A percentile compares a stretch with the other conserved stretches of the same genome.
phyloP scores from a whole-genome alignment of 2,888 invertebrate genomes.

The Tachina fera region DNA sequence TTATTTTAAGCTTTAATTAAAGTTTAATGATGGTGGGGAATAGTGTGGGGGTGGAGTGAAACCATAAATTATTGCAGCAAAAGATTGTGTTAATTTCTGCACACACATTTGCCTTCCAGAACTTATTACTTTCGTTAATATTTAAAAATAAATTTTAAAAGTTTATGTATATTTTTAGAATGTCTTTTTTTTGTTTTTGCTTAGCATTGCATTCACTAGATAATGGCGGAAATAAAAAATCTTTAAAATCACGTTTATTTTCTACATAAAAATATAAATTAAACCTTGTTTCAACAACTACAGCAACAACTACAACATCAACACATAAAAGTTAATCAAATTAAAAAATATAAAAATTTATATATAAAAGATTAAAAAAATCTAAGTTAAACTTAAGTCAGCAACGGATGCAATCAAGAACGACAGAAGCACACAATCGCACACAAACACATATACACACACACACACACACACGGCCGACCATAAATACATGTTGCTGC shows the following conservation, averaged over 20 bases:
- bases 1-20: no score
- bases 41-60: no score
- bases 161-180: not conserved
- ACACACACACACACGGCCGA: not conserved
- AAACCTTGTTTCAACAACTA: slow-evolving; percentile 40
- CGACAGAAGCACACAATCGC: not conserved
- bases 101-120: not conserved
- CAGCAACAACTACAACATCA: slow-evolving; percentile 34
- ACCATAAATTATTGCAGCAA: no score
- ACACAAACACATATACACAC: not conserved
- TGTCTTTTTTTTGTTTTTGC: slow-evolving; percentile 23
- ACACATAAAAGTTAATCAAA: slow-evolving; percentile 40
- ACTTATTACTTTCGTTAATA: not conserved
- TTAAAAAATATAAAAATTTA: slow-evolving; percentile 36
- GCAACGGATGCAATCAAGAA: slow-evolving; percentile 64
- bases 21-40: no score
- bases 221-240: slow-evolving; percentile 62
- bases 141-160: slow-evolving; percentile 18
- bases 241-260: slow-evolving; percentile 64
- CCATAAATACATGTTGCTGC: slow-evolving; percentile 11
- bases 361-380: slow-evolving; percentile 45
- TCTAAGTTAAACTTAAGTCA: slow-evolving; percentile 55
- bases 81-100: not conserved
- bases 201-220: not conserved
- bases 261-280: slow-evolving; percentile 52